Evolutionary conservation across 2,888 invertebrate genomes (phyloP).

Genomic region (Cosmia trapezina): DNA sequence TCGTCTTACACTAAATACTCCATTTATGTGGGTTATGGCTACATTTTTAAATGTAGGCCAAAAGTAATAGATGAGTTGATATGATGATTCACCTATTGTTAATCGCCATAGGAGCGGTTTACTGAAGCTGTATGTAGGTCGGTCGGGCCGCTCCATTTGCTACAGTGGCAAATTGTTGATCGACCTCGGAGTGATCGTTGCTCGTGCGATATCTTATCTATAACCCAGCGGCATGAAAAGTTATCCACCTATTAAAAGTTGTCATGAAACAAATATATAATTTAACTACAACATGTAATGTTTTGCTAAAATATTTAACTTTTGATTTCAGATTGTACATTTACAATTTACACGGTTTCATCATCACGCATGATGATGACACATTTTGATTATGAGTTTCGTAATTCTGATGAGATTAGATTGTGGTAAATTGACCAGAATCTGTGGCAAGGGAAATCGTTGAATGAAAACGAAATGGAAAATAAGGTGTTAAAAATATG

Average conservation of each 20-base stretch:
- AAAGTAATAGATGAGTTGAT: constrained; percentile 78
- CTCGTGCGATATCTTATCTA: constrained; percentile 86
- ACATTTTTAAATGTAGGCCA: constrained; percentile 71
- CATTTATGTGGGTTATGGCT: constrained; percentile 63
- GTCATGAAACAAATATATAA: constrained; percentile 55
- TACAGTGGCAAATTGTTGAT: constrained; percentile 87
- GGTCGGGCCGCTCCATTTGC: constrained; percentile 88
- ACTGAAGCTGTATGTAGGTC: constrained; percentile 86
- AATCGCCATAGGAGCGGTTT: constrained; percentile 86
- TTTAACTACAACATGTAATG: constrained; percentile 38
- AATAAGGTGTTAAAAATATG: constrained; percentile 57
- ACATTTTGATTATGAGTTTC: constrained; percentile 32
- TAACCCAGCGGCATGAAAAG: constrained; percentile 62
- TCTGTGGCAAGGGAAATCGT: constrained; percentile 6
- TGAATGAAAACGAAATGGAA: constrained; percentile 24
- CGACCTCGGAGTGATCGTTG: constrained; percentile 85
- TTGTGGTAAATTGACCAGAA: constrained; percentile 6
- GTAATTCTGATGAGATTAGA: constrained; percentile 30
- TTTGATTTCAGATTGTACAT: constrained; percentile 23
- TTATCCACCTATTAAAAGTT: constrained; percentile 67
- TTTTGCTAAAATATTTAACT: constrained; percentile 32
- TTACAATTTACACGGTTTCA: constrained; percentile 19
- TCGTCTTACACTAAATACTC: constrained; percentile 64
- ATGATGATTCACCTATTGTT: constrained; percentile 85
- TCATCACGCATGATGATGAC: constrained; percentile 22